Percentiles rank a stretch among this genome's conserved stretches.
phyloP scores from a whole-genome alignment of 2,888 invertebrate species.

The Plebejus argus region DNA sequence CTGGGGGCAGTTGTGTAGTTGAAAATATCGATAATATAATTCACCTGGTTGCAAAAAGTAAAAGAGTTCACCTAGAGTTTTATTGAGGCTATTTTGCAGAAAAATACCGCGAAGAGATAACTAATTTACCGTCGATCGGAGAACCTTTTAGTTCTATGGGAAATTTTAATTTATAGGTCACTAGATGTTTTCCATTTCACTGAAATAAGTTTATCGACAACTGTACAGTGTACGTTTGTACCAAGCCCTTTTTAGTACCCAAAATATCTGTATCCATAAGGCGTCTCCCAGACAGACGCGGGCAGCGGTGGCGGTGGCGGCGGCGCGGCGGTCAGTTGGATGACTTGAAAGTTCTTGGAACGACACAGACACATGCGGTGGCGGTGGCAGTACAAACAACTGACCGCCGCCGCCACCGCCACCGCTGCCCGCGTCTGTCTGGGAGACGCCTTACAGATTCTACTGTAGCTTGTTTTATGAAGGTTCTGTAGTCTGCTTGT shows the following conservation, averaged over 20 bases:
- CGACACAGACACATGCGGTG: too few species aligned
- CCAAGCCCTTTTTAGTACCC: background rate
- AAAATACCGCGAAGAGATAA: slow-evolving; percentile 9
- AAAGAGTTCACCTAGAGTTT: background rate
- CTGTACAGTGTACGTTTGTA: background rate
- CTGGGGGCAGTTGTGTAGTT: background rate
- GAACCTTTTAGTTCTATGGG: background rate
- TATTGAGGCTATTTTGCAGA: slow-evolving; percentile 15
- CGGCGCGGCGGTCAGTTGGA: too few species aligned
- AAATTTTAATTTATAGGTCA: background rate
- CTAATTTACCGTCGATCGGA: background rate
- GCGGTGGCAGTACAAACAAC: too few species aligned
- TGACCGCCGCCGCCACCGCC: too few species aligned
- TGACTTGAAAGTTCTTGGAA: too few species aligned
- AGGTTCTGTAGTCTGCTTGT: background rate
- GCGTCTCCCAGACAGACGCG: too few species aligned
- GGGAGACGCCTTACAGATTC: too few species aligned
- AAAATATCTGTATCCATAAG: background rate
- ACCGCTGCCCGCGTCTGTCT: too few species aligned
- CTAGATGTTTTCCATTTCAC: background rate
- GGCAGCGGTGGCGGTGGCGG: too few species aligned
- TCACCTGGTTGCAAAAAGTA: background rate
- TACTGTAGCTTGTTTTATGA: too few species aligned
- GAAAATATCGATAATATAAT: slow-evolving; percentile 14
- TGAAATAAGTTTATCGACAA: background rate